Percentiles rank a stretch among this genome's conserved stretches.
These are phyloP conservation scores for Octomys mimax DNA, from an alignment of 2,797 vertebrate genomes.

Conservation along the genomic window DNA sequence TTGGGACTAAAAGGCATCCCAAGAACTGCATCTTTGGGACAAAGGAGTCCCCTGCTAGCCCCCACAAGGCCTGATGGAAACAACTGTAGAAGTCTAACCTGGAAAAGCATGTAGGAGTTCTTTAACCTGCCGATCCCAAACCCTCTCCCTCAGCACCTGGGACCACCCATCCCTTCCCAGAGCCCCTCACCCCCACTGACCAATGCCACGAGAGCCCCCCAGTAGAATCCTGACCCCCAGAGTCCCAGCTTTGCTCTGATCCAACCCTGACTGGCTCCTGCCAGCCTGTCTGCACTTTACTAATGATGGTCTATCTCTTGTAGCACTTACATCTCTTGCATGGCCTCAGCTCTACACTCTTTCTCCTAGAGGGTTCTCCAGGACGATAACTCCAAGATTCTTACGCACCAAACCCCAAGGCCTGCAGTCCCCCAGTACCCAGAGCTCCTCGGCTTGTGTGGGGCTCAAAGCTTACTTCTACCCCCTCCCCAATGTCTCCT, in stretches of 20 bases:
- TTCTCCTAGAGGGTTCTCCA: background rate
- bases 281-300: background rate
- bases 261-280: background rate
- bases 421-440: background rate
- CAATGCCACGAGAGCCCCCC: background rate
- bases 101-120: background rate
- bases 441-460: accelerated
- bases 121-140: background rate
- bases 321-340: accelerated
- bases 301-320: background rate
- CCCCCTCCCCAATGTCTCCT: background rate
- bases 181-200: background rate
- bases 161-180: background rate
- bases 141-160: background rate
- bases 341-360: background rate
- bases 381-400: accelerated
- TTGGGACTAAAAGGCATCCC: background rate
- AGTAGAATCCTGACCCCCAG: background rate
- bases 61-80: background rate
- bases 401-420: background rate
- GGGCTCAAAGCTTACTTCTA: accelerated
- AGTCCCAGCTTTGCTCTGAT: background rate
- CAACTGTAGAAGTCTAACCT: background rate
- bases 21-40: background rate
- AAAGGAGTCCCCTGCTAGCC: background rate